These are phyloP conservation scores for Ctenopoma multispine DNA, from an alignment of 2,797 vertebrate species.

Conservation along the genomic window DNA sequence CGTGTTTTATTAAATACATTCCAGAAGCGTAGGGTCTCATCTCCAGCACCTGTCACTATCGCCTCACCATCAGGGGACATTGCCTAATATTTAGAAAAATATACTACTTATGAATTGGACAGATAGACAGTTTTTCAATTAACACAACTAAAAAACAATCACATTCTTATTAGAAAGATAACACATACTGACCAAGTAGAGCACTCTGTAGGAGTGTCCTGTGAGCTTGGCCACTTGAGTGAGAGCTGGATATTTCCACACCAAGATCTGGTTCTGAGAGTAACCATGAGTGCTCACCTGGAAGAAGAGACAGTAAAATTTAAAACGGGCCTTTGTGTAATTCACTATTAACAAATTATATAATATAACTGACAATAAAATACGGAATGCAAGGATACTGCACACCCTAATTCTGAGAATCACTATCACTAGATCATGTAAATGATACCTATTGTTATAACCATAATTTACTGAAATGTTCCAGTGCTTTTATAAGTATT, in stretches of 20 bases:
- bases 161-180: neutral
- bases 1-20: conserved; percentile 97
- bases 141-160: neutral
- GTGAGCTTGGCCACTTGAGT: conserved; percentile 97
- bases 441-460: neutral
- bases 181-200: conserved; percentile 89
- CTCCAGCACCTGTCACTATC: conserved; percentile 94
- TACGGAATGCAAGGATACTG: no score
- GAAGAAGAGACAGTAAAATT: neutral
- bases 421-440: no score
- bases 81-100: conserved; percentile 80
- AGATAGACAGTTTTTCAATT: neutral
- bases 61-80: conserved; percentile 97
- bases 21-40: conserved; percentile 95
- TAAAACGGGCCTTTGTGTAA: neutral
- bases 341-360: neutral
- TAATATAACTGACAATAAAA: no score
- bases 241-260: conserved; percentile 96
- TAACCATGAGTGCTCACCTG: conserved; percentile 97
- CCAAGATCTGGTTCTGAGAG: conserved; percentile 96
- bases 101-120: neutral
- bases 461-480: neutral
- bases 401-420: no score
- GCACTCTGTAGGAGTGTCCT: conserved; percentile 92
- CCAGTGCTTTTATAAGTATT: neutral